Conservation (phyloP, 2,888 invertebrate species). For the Rapana venosa region DNA sequence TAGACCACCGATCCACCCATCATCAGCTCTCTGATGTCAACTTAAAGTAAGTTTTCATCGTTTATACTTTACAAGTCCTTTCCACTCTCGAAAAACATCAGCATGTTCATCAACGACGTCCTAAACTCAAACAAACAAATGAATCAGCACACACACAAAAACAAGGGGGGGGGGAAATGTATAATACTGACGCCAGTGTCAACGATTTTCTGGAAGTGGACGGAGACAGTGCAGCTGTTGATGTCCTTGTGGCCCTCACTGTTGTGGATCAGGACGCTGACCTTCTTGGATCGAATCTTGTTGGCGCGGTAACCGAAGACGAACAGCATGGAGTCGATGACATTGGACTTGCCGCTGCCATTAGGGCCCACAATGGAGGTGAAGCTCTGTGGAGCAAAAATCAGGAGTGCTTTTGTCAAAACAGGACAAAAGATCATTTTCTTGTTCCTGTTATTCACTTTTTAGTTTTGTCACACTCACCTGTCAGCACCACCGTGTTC, state of each 20-base stretch:
- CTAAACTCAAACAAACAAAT: not conserved
- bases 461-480: too few species aligned
- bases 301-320: conserved; percentile 98
- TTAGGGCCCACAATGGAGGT: conserved; percentile 98
- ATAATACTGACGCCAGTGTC: conserved; percentile 75
- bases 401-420: not conserved
- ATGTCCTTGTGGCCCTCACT: conserved; percentile 88
- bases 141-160: not conserved
- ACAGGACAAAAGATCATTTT: too few species aligned
- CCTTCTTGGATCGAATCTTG: conserved; percentile 96
- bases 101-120: too few species aligned
- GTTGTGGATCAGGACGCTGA: conserved; percentile 94
- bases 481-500: too few species aligned
- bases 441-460: too few species aligned
- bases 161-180: too few species aligned
- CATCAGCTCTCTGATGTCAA: too few species aligned
- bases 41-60: too few species aligned
- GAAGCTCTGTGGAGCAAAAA: conserved; percentile 85
- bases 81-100: too few species aligned
- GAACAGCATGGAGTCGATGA: conserved; percentile 99
- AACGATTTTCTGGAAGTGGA: conserved; percentile 86
- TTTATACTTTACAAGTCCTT: too few species aligned
- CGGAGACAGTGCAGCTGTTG: conserved; percentile 89
- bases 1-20: too few species aligned
- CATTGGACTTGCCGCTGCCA: conserved; percentile 99